Evolutionary conservation across 2,797 vertebrate genomes (phyloP).

Genomic region (Gallinago nigripennis): DNA sequence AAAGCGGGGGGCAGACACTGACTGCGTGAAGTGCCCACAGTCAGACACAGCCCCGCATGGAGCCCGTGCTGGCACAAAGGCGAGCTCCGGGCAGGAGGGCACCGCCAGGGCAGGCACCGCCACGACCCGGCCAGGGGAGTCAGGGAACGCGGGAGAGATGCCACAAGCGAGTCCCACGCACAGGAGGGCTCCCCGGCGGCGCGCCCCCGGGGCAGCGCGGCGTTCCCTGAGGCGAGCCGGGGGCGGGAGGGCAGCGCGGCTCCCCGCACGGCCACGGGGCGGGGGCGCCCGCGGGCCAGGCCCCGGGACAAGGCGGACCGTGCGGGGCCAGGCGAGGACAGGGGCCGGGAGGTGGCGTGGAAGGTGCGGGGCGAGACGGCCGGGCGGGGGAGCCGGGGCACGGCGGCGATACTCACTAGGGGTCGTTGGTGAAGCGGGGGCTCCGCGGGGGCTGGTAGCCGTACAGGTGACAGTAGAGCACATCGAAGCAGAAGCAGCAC

Average conservation of each 20-base stretch:
- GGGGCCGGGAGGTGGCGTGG: not conserved
- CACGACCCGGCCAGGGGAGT: not conserved
- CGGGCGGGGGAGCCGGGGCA: not conserved
- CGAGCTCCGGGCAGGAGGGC: not conserved
- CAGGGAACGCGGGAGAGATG: not conserved
- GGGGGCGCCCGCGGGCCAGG: not conserved
- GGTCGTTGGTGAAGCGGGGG: conserved; percentile 98
- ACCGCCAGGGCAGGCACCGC: not conserved
- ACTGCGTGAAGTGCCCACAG: not conserved
- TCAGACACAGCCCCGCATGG: not conserved
- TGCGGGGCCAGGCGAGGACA: conserved; percentile 4
- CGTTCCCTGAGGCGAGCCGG: not conserved
- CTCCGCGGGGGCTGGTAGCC: conserved; percentile 98
- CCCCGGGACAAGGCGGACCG: not conserved
- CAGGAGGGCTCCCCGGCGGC: no score
- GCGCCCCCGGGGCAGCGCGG: not conserved
- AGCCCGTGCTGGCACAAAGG: not conserved
- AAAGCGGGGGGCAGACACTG: not conserved
- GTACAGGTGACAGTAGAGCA: conserved; percentile 98
- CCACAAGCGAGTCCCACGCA: not conserved
- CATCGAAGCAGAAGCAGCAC: conserved; percentile 99
- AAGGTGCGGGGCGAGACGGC: not conserved
- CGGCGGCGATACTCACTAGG: conserved; percentile 85
- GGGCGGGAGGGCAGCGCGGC: not conserved
- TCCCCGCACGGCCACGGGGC: not conserved